Conservation (phyloP, 2,113 vertebrate genomes). For the Corvus moneduloides region DNA sequence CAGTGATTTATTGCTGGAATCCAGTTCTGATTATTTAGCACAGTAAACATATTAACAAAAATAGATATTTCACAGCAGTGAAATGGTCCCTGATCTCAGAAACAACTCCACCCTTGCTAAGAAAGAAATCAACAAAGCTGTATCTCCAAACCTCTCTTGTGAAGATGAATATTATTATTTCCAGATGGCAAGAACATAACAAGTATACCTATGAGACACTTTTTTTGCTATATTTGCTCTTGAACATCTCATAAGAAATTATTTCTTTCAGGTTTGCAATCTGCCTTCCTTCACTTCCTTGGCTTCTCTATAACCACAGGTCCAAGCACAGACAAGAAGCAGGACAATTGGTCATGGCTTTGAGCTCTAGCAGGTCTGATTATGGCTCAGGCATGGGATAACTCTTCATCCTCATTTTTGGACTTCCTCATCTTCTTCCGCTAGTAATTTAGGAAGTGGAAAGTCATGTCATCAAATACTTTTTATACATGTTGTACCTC, state of each 20-base stretch:
- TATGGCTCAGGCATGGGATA: not conserved
- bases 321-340: not conserved
- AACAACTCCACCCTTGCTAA: not conserved
- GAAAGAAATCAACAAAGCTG: not conserved
- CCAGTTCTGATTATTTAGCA: slow-evolving; percentile 50
- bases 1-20: slow-evolving; percentile 40
- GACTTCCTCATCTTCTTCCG: not conserved
- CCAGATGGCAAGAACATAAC: slow-evolving; percentile 45
- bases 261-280: slow-evolving; percentile 30
- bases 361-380: not conserved
- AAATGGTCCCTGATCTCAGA: slow-evolving; percentile 8
- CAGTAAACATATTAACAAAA: slow-evolving; percentile 53
- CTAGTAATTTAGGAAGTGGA: not conserved
- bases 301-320: not conserved
- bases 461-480: not conserved
- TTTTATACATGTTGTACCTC: not conserved
- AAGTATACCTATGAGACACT: slow-evolving; percentile 46
- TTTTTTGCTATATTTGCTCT: not conserved
- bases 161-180: slow-evolving; percentile 46
- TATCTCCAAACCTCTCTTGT: slow-evolving; percentile 9
- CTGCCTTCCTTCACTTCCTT: not conserved
- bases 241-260: slow-evolving; percentile 12
- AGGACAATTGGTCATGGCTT: not conserved
- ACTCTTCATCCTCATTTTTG: not conserved
- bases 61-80: slow-evolving; percentile 48